A percentile compares a stretch with the other conserved stretches of the same genome.
These are phyloP conservation scores for Muscidifurax raptorellus DNA, from an alignment of 1,140 invertebrate genomes.

Conservation along the genomic window DNA sequence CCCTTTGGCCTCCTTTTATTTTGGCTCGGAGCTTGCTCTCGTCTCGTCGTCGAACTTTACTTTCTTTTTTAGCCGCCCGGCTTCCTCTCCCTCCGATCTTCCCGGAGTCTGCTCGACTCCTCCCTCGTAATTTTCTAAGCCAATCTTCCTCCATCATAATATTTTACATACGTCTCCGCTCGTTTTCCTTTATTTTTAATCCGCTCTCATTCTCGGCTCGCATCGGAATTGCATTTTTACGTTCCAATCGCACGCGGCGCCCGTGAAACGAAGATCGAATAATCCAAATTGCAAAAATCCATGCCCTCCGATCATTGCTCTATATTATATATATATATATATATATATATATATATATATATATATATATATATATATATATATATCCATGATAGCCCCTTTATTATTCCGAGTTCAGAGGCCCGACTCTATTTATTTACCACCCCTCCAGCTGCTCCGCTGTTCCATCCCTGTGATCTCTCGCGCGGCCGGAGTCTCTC, in stretches of 20 bases:
- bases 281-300: neutral
- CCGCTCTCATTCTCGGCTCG: too few relatives aligned
- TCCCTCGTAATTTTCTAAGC: conserved; percentile 35
- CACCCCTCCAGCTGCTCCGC: neutral
- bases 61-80: neutral
- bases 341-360: too few relatives aligned
- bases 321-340: too few relatives aligned
- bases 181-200: neutral
- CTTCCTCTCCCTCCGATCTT: conserved; percentile 8
- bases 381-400: neutral
- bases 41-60: neutral
- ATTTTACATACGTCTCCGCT: neutral
- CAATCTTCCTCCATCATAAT: conserved; percentile 29
- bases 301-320: neutral
- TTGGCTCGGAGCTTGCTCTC: neutral
- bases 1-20: neutral
- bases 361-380: too few relatives aligned
- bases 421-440: neutral
- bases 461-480: neutral
- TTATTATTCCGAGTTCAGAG: neutral
- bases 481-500: neutral
- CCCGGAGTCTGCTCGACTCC: neutral
- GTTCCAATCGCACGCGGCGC: neutral
- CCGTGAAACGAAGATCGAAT: neutral
- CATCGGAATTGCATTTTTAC: neutral